Evolutionary conservation across 35 echinoderm and acorn worm species (phyloP), one percentile per base, ranked within the genome.

Genomic region (Strongylocentrotus purpuratus): DNA sequence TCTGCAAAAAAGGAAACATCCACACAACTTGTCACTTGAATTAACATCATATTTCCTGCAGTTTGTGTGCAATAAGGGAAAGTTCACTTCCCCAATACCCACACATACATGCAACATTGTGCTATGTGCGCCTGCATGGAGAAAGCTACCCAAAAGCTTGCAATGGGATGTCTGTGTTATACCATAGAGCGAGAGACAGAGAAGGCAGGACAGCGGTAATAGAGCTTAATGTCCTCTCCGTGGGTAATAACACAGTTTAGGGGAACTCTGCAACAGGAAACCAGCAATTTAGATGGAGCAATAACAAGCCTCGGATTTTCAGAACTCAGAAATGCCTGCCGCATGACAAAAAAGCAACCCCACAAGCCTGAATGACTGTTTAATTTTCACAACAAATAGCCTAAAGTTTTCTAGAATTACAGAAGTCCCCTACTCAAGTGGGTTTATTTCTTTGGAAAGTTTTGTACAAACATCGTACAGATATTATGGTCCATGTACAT

Each of bases 1-100:
- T 78, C 65, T 78, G 65, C 65, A 78, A 78, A 78, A 78, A 78
- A 78, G 65, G 65, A 78, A 78, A 78, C 65, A n/a, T 78, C 22
- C 65, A 78, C 65, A 78, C 65, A 78, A 78, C 22, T 78, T 78
- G 65, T 78, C 65, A 78, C 65, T 78, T 78, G 65, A 78, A 78
- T 78, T 78, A 78, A 78, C 65, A 78, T 78, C 28, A 9, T 28
- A 78, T n/a, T 78, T 78, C 65, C 65, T 78, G 65, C 22, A 78
- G 22, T 78, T 55, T 78, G 65, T 22, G 28, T 78, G 20, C 65
- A 78, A 78, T 78, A n/a, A 28, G 65, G 65, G 65, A 78, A 55
- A n/a, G 65, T 78, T 78, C 65, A 78, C 25, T 78, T 78, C 65
- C 65, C 65, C 22, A n/a, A 7, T 18, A 78, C 22, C 22, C 65